These are phyloP conservation scores for Corythaixoides concolor DNA, from an alignment of 2,113 vertebrate species.

Conservation along the genomic window DNA sequence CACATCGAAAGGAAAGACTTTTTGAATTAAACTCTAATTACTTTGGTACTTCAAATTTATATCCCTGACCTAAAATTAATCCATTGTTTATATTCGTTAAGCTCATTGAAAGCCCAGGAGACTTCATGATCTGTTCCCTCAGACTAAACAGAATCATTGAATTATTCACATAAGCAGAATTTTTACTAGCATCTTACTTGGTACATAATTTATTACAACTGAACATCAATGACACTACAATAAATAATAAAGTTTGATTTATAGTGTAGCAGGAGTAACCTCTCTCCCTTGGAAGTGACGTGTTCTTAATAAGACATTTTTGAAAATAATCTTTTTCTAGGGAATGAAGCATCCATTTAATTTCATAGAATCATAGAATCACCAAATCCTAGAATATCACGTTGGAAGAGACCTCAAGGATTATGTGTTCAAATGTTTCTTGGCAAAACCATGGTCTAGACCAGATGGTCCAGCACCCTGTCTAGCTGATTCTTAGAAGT, in stretches of 20 bases:
- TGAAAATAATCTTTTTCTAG: background rate
- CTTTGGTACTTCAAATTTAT: background rate
- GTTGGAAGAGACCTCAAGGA: too few relatives aligned
- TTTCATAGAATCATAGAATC: too few relatives aligned
- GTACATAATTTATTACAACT: background rate
- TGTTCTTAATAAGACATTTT: background rate
- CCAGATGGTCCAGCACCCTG: too few relatives aligned
- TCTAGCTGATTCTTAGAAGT: too few relatives aligned
- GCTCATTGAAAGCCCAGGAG: background rate
- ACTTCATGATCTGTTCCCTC: background rate
- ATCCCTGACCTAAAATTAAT: slow-evolving; percentile 29
- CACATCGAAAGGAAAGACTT: background rate
- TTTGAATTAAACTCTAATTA: slow-evolving; percentile 13
- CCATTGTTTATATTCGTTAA: background rate
- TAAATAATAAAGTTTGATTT: background rate
- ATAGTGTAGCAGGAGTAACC: background rate
- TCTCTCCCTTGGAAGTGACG: background rate
- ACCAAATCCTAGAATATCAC: too few relatives aligned
- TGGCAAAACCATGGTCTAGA: too few relatives aligned
- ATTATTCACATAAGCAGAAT: background rate
- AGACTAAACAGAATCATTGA: background rate
- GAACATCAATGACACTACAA: background rate
- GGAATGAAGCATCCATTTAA: background rate
- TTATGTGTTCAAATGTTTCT: too few relatives aligned
- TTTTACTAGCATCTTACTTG: background rate